Base-by-base conservation (phyloP, 2,888 invertebrate genomes). In the Apodemia mormo region DNA sequence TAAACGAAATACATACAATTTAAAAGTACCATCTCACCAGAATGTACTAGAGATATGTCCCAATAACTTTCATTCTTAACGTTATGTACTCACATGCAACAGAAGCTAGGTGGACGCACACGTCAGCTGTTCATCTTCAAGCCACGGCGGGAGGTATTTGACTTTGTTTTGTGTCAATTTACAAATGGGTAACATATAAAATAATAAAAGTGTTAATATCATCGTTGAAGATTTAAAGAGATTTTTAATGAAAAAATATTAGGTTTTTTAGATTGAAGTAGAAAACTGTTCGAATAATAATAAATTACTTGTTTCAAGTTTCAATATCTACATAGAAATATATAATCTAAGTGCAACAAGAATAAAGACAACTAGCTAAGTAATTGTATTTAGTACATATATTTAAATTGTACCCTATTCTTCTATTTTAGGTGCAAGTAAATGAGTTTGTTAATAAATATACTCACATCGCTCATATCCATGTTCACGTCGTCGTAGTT, bases 401-500 rank as follows among this genome's bases (percentile, higher is more conserved):
- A 65, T 40, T 65, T 65, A 43, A 65, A 45, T 33, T 65, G 37
- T 65, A 43, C 14, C 65, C 43, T 65, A 65, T 14, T 49, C 14
- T 45, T 67, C 56, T 52, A 49, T 58, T 71, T 65, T 66, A 12
- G 54, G 65, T 66, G 43, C 33, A 61, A 61, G 10, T 66, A 67
- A 52, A 45, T 10, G 12, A 61, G 40, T 10, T 54, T n/a, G 1
- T 54, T 30, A 29, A 64, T 29, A 14, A 40, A 58, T 69, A 70
- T 71, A 90, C 76, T 88, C 94, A 95, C 96, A 95, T 95, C 95
- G 92, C 96, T 96, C 94, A 96, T 94, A 79, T 96, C 96, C 96
- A 96, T 96, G 85, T 96, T 96, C 74, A 96, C 96, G 77, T 95
- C 95, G 78, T 96, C 96, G 81, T 96, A 96, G 87, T 96, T 96